These are phyloP conservation scores for Muscicapa adusta DNA, from an alignment of 2,113 vertebrate species.

Conservation along the genomic window DNA sequence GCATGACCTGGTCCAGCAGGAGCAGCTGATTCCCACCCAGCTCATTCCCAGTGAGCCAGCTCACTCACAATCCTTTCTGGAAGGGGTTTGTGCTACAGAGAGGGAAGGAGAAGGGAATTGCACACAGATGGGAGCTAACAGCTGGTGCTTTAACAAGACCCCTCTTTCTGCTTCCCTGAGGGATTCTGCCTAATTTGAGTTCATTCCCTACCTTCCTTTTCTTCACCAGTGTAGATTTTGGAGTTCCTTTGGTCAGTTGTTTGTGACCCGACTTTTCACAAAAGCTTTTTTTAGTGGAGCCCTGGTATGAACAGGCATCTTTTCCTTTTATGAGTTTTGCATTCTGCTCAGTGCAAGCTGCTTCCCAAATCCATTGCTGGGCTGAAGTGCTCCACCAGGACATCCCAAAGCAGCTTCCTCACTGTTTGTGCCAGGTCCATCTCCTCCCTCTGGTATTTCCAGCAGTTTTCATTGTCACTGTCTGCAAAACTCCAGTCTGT, in stretches of 20 bases:
- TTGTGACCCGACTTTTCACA: constrained; percentile 1
- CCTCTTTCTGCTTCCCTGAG: background rate
- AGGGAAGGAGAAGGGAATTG: background rate
- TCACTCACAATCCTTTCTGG: background rate
- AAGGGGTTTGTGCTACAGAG: background rate
- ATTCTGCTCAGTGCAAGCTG: background rate
- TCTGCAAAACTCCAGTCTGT: background rate
- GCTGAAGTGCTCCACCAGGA: background rate
- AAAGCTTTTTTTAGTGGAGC: background rate
- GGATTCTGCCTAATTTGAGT: background rate
- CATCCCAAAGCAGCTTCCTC: background rate
- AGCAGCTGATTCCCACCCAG: background rate
- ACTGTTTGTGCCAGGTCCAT: background rate
- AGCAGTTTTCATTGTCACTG: background rate
- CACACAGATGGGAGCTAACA: constrained; percentile 23
- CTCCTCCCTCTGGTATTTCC: constrained; percentile 13
- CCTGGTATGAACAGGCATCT: background rate
- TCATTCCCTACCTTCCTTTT: background rate
- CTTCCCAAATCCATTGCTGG: background rate
- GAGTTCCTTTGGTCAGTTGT: background rate
- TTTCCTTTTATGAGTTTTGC: background rate
- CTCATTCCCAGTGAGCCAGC: background rate
- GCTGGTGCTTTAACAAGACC: constrained; percentile 15
- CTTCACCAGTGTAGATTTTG: background rate
- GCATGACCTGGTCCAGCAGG: background rate